phyloP scores from a whole-genome alignment of 2,113 vertebrate species.

The Podiceps cristatus region DNA sequence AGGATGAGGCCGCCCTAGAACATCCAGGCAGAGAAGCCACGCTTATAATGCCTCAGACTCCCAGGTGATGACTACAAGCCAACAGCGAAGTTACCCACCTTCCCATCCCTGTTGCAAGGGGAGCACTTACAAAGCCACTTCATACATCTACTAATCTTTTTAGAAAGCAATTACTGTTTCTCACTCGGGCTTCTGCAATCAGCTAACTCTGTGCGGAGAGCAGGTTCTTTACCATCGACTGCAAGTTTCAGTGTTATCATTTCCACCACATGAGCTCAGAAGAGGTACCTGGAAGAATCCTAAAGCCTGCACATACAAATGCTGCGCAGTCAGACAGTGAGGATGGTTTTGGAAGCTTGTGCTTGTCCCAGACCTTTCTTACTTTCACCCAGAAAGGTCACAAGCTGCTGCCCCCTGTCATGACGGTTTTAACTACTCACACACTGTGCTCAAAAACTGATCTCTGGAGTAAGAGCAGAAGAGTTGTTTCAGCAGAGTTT shows the following conservation, averaged over 20 bases:
- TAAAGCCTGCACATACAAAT: neutral
- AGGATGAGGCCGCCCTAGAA: neutral
- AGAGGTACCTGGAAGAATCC: neutral
- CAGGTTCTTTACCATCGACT: fast-evolving
- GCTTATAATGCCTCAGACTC: neutral
- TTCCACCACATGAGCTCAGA: neutral
- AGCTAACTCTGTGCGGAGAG: neutral
- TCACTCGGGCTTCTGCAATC: neutral
- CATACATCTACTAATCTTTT: neutral
- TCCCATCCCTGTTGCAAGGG: neutral
- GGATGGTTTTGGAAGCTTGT: neutral
- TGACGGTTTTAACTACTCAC: neutral
- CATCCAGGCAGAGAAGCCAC: neutral
- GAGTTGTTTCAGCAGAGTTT: neutral
- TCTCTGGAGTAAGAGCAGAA: neutral
- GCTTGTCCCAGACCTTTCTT: neutral
- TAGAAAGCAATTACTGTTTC: neutral
- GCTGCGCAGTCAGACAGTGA: neutral
- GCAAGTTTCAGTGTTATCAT: neutral
- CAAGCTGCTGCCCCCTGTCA: neutral
- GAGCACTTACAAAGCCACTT: neutral
- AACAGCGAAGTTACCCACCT: neutral
- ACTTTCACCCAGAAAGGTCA: conserved; percentile 8
- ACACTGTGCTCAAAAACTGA: fast-evolving
- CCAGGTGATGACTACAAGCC: neutral